Conservation (phyloP, 2,113 vertebrate genomes). For the Delphinus delphis region DNA sequence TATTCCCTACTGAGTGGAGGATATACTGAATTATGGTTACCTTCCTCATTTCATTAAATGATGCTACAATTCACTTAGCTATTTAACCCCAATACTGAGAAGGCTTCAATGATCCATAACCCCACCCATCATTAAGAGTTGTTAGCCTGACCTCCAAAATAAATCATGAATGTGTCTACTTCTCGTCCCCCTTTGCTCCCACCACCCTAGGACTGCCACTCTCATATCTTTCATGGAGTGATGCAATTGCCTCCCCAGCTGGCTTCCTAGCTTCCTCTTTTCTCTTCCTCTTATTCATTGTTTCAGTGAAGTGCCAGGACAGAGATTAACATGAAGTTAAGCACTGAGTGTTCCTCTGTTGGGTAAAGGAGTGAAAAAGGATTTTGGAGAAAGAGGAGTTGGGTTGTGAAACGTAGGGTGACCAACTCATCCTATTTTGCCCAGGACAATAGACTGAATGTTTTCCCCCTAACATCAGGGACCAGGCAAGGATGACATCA, state of each 20-base stretch:
- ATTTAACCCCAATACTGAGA: background rate
- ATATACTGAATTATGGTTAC: background rate
- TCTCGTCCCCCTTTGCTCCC: background rate
- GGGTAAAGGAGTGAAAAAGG: background rate
- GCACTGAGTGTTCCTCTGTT: fast-evolving
- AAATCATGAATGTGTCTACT: background rate
- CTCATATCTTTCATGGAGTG: background rate
- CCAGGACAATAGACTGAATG: background rate
- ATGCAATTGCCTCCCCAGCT: background rate
- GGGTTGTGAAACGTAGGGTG: background rate
- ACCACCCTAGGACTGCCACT: background rate
- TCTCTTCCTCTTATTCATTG: no score
- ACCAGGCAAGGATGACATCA: background rate
- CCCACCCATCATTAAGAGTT: background rate
- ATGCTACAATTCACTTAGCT: background rate
- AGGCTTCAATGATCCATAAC: background rate
- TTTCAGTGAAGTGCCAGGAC: background rate
- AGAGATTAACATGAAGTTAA: background rate
- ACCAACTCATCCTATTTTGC: background rate
- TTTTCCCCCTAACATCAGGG: background rate
- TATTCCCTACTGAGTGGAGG: background rate
- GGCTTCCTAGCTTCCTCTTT: background rate
- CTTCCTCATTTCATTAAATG: background rate
- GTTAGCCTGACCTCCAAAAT: background rate
- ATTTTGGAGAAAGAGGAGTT: background rate